These are phyloP conservation scores for Rhagium mordax DNA, from an alignment of 2,888 invertebrate species.

Conservation along the genomic window DNA sequence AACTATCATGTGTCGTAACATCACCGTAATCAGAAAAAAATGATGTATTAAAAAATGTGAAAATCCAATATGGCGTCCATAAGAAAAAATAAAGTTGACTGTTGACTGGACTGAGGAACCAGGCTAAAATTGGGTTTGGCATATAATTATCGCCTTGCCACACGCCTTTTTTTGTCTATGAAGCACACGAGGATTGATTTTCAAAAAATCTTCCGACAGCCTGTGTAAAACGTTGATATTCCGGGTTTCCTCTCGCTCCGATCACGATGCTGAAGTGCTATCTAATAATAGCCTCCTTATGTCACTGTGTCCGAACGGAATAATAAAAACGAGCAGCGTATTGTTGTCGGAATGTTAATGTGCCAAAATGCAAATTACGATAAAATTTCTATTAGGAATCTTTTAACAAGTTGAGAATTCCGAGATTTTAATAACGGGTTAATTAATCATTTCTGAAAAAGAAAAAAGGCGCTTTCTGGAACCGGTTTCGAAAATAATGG, in stretches of 20 bases:
- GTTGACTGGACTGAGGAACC: too few relatives aligned
- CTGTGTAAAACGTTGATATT: neutral
- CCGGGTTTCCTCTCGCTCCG: neutral
- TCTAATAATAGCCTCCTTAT: neutral
- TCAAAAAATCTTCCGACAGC: too few relatives aligned
- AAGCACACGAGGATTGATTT: too few relatives aligned
- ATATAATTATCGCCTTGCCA: too few relatives aligned
- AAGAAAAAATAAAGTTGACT: too few relatives aligned
- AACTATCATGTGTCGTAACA: too few relatives aligned
- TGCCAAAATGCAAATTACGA: neutral
- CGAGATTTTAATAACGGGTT: neutral
- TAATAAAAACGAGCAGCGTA: neutral
- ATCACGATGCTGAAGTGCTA: neutral
- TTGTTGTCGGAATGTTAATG: neutral
- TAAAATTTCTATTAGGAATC: neutral
- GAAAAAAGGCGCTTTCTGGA: slow-evolving; percentile 2
- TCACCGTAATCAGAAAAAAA: too few relatives aligned
- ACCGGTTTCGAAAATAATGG: slow-evolving; percentile 27
- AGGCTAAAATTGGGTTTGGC: too few relatives aligned
- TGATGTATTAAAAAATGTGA: too few relatives aligned
- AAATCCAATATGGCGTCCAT: too few relatives aligned
- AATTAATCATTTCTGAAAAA: slow-evolving; percentile 18
- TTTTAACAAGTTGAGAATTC: neutral
- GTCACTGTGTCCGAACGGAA: neutral
- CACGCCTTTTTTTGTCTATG: too few relatives aligned